Conservation (phyloP, 2,888 invertebrate species). For the Notodonta ziczac region DNA sequence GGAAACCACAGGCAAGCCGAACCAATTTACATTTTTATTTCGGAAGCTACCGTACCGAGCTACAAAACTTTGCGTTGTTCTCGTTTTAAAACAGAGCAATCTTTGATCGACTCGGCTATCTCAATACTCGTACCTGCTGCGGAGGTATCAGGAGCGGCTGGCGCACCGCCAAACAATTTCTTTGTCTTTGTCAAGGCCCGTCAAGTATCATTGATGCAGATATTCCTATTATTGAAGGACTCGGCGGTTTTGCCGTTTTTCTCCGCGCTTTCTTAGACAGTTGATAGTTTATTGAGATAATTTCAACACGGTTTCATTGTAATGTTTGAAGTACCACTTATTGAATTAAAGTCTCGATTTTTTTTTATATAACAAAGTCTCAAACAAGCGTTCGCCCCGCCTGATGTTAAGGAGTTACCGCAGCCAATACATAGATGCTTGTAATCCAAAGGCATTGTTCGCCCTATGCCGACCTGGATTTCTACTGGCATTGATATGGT, state of each 20-base stretch:
- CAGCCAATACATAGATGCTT: too few species aligned
- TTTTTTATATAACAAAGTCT: too few species aligned
- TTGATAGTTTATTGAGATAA: neutral
- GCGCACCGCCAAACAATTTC: constrained; percentile 71
- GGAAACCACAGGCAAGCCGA: constrained; percentile 55
- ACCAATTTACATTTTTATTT: constrained; percentile 77
- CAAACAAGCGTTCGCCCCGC: too few species aligned
- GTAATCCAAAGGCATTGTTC: too few species aligned
- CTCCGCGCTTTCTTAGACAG: constrained; percentile 34
- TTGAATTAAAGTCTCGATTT: neutral
- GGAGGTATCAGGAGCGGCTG: constrained; percentile 45
- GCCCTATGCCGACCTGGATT: too few species aligned
- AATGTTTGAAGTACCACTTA: neutral
- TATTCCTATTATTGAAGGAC: constrained; percentile 66
- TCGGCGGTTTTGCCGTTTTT: constrained; percentile 34
- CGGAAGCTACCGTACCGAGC: constrained; percentile 62
- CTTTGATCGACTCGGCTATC: constrained; percentile 70
- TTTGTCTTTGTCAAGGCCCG: constrained; percentile 71
- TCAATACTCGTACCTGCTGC: constrained; percentile 56
- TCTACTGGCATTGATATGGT: too few species aligned
- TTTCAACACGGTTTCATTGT: neutral
- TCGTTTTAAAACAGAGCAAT: constrained; percentile 70
- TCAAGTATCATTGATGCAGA: constrained; percentile 68
- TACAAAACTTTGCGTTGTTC: constrained; percentile 69
- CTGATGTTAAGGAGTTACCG: too few species aligned